Percentiles rank a stretch among this genome's conserved stretches.
phyloP scores from a whole-genome alignment of 2,888 invertebrate species.

The Aphidius colemani region DNA sequence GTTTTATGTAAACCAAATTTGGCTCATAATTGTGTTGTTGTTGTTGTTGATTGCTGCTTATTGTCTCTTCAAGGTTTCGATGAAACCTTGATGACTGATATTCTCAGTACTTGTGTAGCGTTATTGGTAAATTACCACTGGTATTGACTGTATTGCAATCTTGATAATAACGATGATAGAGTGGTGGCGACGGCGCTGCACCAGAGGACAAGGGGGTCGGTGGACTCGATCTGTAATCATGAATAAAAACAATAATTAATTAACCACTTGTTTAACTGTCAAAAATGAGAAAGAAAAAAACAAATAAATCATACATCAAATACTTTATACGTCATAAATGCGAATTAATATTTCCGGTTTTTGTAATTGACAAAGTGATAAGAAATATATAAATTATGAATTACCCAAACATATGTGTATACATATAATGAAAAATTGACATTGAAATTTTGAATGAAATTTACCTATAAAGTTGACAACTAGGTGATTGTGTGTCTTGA shows the following conservation, averaged over 20 bases:
- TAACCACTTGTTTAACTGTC: neutral
- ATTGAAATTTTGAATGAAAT: neutral
- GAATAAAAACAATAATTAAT: slow-evolving; percentile 2
- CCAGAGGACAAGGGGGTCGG: slow-evolving; percentile 55
- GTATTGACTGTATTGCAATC: slow-evolving; percentile 57
- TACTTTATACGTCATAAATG: no score
- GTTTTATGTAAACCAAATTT: slow-evolving; percentile 54
- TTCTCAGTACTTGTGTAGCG: slow-evolving; percentile 59
- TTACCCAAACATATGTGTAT: neutral
- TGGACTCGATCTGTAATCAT: slow-evolving; percentile 53
- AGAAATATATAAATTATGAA: no score
- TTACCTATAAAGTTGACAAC: slow-evolving; percentile 57
- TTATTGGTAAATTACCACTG: slow-evolving; percentile 58
- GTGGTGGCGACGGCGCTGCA: slow-evolving; percentile 55
- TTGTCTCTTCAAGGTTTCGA: slow-evolving; percentile 46
- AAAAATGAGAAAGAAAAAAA: no score
- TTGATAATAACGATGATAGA: slow-evolving; percentile 56
- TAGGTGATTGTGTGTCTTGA: slow-evolving; percentile 57
- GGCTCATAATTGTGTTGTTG: slow-evolving; percentile 44
- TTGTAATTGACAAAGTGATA: neutral
- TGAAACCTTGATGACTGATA: slow-evolving; percentile 57
- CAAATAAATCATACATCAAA: no score
- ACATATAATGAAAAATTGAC: neutral
- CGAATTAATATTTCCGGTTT: neutral
- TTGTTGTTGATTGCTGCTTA: slow-evolving; percentile 26